phyloP scores from a whole-genome alignment of 2,888 invertebrate genomes.

The Latheticus oryzae region DNA sequence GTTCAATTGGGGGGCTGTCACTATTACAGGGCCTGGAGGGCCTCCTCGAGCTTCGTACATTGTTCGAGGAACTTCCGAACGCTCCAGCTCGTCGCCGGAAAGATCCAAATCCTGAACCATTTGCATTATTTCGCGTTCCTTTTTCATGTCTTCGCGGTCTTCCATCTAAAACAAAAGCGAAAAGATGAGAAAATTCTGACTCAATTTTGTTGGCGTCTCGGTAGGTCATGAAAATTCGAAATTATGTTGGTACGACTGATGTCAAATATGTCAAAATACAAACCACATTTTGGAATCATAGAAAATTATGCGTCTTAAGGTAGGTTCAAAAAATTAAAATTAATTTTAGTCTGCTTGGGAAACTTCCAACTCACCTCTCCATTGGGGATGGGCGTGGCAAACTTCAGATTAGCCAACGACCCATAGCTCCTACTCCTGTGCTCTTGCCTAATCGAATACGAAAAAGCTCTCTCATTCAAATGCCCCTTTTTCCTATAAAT shows the following conservation, averaged over 20 bases:
- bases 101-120: constrained; percentile 91
- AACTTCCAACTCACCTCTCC: constrained; percentile 63
- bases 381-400: constrained; percentile 77
- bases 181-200: no score
- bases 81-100: constrained; percentile 80
- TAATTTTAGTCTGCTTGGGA: no score
- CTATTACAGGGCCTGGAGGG: constrained; percentile 58
- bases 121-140: constrained; percentile 92
- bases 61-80: constrained; percentile 74
- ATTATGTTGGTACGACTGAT: no score
- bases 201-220: no score
- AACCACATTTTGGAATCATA: no score
- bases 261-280: no score
- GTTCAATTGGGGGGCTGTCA: constrained; percentile 60
- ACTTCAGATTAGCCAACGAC: constrained; percentile 89
- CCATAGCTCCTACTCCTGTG: constrained; percentile 94
- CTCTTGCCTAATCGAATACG: constrained; percentile 93
- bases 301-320: no score
- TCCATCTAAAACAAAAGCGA: constrained; percentile 68
- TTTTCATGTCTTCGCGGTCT: constrained; percentile 82
- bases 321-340: no score
- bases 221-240: no score
- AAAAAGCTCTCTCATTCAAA: constrained; percentile 91
- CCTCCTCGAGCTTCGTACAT: constrained; percentile 68
- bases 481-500: constrained; percentile 93